These are phyloP conservation scores for Calliopum simillimum DNA, from an alignment of 2,888 invertebrate species.

Conservation along the genomic window DNA sequence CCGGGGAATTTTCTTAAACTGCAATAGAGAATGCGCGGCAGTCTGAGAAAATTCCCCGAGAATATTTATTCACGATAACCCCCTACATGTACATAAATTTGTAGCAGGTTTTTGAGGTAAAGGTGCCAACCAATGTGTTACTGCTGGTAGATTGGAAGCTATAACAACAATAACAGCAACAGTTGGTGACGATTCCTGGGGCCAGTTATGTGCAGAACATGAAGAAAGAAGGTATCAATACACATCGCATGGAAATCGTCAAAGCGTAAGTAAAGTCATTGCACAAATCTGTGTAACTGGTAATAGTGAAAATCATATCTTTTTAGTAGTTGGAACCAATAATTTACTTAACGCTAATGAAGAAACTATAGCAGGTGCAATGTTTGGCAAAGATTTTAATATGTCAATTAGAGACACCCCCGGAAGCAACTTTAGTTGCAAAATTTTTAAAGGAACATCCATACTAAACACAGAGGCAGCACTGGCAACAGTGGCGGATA, in stretches of 20 bases:
- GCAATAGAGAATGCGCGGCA: no score
- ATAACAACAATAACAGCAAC: conserved; percentile 84
- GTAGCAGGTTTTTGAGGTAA: conserved; percentile 93
- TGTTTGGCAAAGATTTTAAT: conserved; percentile 77
- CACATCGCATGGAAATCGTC: conserved; percentile 62
- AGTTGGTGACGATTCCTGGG: conserved; percentile 93
- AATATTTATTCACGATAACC: no score
- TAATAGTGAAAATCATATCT: conserved; percentile 91
- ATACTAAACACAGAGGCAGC: conserved; percentile 96
- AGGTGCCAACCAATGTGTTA: conserved; percentile 97
- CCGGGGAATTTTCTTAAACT: no score
- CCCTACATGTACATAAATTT: conserved; percentile 84
- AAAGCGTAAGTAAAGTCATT: conserved; percentile 72
- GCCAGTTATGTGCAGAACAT: conserved; percentile 80
- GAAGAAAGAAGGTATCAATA: conserved; percentile 74
- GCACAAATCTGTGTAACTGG: conserved; percentile 92
- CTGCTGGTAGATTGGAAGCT: conserved; percentile 89
- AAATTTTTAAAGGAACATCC: conserved; percentile 75
- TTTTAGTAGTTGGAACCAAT: conserved; percentile 92
- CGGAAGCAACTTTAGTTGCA: conserved; percentile 78
- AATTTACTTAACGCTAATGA: conserved; percentile 73
- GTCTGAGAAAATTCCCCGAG: no score
- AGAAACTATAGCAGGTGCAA: conserved; percentile 71
- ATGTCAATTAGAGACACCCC: conserved; percentile 88
- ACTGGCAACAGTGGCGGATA: no score